Conservation (phyloP, 2,797 vertebrate genomes). For the Miichthys miiuy region DNA sequence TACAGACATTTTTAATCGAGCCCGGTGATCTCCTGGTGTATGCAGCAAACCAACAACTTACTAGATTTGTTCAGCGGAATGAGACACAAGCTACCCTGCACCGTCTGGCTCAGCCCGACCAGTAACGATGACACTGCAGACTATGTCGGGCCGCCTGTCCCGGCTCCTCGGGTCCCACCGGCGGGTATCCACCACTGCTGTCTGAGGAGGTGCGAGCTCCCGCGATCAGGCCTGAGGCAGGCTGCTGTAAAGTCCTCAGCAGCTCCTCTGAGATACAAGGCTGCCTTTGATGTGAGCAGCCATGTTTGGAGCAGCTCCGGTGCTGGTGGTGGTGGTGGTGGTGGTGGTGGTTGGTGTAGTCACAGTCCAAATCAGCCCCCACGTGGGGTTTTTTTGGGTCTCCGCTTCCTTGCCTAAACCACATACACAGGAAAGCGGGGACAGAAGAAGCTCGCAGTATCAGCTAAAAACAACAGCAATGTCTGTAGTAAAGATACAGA, state of each 20-base stretch:
- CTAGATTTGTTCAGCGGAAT: constrained; percentile 36
- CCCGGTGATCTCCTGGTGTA: constrained; percentile 36
- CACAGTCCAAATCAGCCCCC: constrained; percentile 60
- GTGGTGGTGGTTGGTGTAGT: constrained; percentile 1
- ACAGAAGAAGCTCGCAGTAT: neutral
- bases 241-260: constrained; percentile 81
- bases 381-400: constrained; percentile 13
- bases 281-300: constrained; percentile 86
- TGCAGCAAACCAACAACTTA: constrained; percentile 54
- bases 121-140: constrained; percentile 49
- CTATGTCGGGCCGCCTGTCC: constrained; percentile 39
- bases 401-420: constrained; percentile 15
- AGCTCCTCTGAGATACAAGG: constrained; percentile 82
- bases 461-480: neutral
- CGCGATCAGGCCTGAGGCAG: constrained; percentile 72
- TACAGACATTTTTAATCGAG: constrained; percentile 79
- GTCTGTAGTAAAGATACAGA: neutral
- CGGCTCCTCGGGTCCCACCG: constrained; percentile 60
- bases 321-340: constrained; percentile 39
- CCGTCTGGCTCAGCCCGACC: constrained; percentile 6
- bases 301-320: constrained; percentile 78
- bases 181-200: constrained; percentile 70
- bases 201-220: constrained; percentile 71
- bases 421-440: neutral
- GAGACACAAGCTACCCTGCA: constrained; percentile 15